Percentiles rank a stretch among this genome's conserved stretches.
These are phyloP conservation scores for Cyprinella venusta DNA, from an alignment of 2,797 vertebrate species.

Conservation along the genomic window DNA sequence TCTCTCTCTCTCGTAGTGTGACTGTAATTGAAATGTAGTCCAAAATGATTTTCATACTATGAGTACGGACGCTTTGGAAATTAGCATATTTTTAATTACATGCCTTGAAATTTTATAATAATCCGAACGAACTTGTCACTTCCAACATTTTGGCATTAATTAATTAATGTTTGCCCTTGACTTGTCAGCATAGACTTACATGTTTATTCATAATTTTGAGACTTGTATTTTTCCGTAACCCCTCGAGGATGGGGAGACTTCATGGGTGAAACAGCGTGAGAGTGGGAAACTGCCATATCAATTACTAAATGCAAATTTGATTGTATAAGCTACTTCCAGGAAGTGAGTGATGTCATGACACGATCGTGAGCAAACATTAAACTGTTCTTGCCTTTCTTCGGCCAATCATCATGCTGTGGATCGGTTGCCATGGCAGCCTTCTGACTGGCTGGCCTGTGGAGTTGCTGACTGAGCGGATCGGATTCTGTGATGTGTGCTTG, in stretches of 20 bases:
- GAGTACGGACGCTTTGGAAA: slow-evolving; percentile 72
- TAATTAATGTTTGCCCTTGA: slow-evolving; percentile 71
- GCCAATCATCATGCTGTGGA: slow-evolving; percentile 69
- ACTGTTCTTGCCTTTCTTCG: slow-evolving; percentile 60
- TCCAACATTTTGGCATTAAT: slow-evolving; percentile 67
- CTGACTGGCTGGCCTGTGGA: slow-evolving; percentile 55
- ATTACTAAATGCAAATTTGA: slow-evolving; percentile 49
- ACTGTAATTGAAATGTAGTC: slow-evolving; percentile 74
- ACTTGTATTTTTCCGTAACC: slow-evolving; percentile 43
- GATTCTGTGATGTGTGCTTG: slow-evolving; percentile 24
- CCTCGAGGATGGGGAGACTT: slow-evolving; percentile 36
- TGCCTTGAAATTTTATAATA: slow-evolving; percentile 64
- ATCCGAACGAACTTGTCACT: slow-evolving; percentile 73
- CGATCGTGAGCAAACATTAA: slow-evolving; percentile 61
- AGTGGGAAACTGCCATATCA: slow-evolving; percentile 44
- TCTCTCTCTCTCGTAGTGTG: slow-evolving; percentile 46
- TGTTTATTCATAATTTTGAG: slow-evolving; percentile 69
- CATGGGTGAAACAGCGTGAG: slow-evolving; percentile 18
- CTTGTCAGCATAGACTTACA: slow-evolving; percentile 66
- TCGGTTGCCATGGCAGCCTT: slow-evolving; percentile 74
- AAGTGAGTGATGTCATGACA: slow-evolving; percentile 61
- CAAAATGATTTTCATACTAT: slow-evolving; percentile 69
- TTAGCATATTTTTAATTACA: slow-evolving; percentile 85
- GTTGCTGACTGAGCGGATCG: slow-evolving; percentile 62
- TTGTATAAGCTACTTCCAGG: slow-evolving; percentile 33